Conservation (phyloP, 2,888 invertebrate genomes). For the Bunonema sp. region DNA sequence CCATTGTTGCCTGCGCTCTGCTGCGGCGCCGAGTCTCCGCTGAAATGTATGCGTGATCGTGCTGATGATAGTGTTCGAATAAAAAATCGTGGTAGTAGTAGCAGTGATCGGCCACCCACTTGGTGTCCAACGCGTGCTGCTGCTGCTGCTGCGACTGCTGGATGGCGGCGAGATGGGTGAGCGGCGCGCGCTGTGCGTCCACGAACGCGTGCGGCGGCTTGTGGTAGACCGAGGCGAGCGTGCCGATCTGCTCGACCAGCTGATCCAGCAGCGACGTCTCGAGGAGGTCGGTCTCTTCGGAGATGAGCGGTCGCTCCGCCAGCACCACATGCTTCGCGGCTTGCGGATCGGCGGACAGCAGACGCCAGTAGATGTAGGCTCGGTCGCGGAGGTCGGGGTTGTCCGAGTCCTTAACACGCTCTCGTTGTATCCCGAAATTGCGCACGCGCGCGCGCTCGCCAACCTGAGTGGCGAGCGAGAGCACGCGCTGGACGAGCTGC, state of each 20-base stretch:
- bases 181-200: slow-evolving; percentile 57
- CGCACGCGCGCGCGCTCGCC: slow-evolving; percentile 4
- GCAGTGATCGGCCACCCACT: slow-evolving; percentile 5
- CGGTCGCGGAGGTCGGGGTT: slow-evolving; percentile 94
- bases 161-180: slow-evolving; percentile 15
- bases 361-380: slow-evolving; percentile 97
- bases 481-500: slow-evolving; percentile 80
- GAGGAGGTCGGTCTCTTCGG: slow-evolving; percentile 90
- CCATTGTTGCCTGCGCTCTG: slow-evolving; percentile 8
- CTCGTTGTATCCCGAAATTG: neutral
- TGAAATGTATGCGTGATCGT: slow-evolving; percentile 5
- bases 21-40: slow-evolving; percentile 6
- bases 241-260: slow-evolving; percentile 80
- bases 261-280: slow-evolving; percentile 94
- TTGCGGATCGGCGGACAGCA: slow-evolving; percentile 92
- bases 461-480: slow-evolving; percentile 51
- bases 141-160: no score
- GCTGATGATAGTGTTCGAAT: neutral
- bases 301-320: slow-evolving; percentile 94
- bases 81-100: no score
- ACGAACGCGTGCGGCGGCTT: slow-evolving; percentile 97
- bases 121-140: no score
- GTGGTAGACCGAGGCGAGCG: slow-evolving; percentile 91
- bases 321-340: slow-evolving; percentile 93
- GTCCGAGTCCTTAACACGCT: slow-evolving; percentile 61